Evolutionary conservation across 2,113 vertebrate genomes (phyloP).

Genomic region (Pseudois nayaur): DNA sequence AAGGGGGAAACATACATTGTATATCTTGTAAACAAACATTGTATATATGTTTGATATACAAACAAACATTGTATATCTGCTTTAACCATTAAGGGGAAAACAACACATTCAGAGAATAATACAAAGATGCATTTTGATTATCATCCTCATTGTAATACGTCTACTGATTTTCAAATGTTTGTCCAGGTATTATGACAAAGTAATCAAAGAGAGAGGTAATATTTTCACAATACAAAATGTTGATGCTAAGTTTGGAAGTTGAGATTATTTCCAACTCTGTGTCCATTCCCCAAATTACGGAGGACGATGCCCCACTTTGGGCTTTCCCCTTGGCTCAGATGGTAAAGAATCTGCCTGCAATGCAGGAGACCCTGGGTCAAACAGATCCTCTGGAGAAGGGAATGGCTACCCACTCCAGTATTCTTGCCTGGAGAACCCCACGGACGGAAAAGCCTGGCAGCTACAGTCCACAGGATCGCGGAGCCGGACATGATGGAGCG

Average conservation of each 20-base stretch:
- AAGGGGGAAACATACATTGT: background rate
- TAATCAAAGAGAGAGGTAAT: background rate
- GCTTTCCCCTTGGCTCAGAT: background rate
- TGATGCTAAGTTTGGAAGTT: background rate
- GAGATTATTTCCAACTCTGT: background rate
- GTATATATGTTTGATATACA: background rate
- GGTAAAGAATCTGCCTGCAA: background rate
- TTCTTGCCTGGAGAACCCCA: background rate
- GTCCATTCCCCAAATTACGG: background rate
- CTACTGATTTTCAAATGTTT: background rate
- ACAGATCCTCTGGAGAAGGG: background rate
- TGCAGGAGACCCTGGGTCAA: background rate
- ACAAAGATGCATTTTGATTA: background rate
- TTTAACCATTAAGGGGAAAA: background rate
- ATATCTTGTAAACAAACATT: background rate
- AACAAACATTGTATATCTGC: background rate
- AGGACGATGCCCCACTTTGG: background rate
- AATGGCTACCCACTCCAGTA: background rate
- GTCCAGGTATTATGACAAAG: background rate
- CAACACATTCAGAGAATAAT: background rate
- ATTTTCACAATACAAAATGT: background rate
- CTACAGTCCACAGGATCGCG: background rate
- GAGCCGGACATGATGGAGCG: rapidly evolving
- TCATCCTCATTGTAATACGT: background rate
- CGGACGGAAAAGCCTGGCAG: rapidly evolving